Evolutionary conservation across 2,888 invertebrate genomes (phyloP).

Genomic region (Nomada fucata): DNA sequence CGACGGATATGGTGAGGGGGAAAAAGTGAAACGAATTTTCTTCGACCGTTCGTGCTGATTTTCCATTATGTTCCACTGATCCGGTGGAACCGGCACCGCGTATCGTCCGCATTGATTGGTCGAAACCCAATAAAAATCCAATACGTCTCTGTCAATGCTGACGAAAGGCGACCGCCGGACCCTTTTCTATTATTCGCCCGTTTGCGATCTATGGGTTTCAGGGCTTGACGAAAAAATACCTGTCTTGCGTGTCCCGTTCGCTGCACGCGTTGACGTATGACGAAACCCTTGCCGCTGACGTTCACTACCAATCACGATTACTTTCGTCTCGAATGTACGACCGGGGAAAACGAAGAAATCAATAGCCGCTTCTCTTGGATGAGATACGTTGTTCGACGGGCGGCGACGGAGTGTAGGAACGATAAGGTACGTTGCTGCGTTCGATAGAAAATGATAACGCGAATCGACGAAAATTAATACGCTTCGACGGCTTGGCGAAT

Average conservation of each 20-base stretch:
- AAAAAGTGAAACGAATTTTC: neutral
- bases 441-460: no score
- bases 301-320: slow-evolving; percentile 30
- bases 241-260: slow-evolving; percentile 17
- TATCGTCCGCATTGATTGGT: slow-evolving; percentile 69
- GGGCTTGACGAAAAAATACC: slow-evolving; percentile 31
- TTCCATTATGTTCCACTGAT: slow-evolving; percentile 50
- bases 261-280: slow-evolving; percentile 30
- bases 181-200: slow-evolving; percentile 65
- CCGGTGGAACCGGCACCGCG: slow-evolving; percentile 29
- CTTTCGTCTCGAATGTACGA: slow-evolving; percentile 7
- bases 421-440: neutral
- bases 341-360: neutral
- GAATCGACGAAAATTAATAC: no score
- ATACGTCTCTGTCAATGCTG: slow-evolving; percentile 72
- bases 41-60: slow-evolving; percentile 23
- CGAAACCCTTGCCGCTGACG: slow-evolving; percentile 35
- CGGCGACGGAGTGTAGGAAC: neutral
- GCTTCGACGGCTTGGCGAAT: no score
- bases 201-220: slow-evolving; percentile 21
- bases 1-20: neutral
- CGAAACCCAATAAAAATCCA: slow-evolving; percentile 77
- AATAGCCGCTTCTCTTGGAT: neutral
- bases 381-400: neutral
- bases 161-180: slow-evolving; percentile 64